Evolutionary conservation across 2,888 invertebrate species (phyloP), one percentile per base, ranked within the genome.

Genomic region (Allacma fusca): DNA sequence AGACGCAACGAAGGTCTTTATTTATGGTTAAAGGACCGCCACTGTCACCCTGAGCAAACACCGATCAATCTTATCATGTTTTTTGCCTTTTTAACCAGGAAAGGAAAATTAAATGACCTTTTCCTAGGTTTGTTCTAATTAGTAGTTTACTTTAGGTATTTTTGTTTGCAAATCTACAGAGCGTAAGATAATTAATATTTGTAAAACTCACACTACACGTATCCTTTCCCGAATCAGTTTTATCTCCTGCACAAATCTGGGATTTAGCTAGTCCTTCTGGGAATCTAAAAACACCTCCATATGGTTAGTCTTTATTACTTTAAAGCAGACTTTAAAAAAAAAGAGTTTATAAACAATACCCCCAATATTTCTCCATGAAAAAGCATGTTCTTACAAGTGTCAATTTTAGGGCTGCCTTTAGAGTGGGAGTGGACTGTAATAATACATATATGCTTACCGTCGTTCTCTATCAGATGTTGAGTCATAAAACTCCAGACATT

Each of bases 161-260:
- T 50, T 50, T n/a, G n/a, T n/a, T n/a, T n/a, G n/a, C n/a, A n/a
- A n/a, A n/a, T n/a, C n/a, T n/a, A n/a, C n/a, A n/a, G n/a, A n/a
- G n/a, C n/a, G n/a, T n/a, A n/a, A 50, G 16, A 50, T 50, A 34
- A 34, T 12, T 50, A 16, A 50, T 34, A 9, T 34, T 34, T 9
- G 2, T 5, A 50, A 2, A 12, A 44, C 68, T 67, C 73, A 80
- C 78, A 24, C 79, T 79, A 62, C 80, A 80, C 5, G 80, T 80
- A 26, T 80, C 80, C 67, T 79, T 79, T 13, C 74, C 76, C 9
- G 79, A 76, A 28, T 74, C 67, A 26, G 73, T 74, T 67, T 65
- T 75, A 64, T 80, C 80, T 43, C 79, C 79, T 40, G 80, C 79
- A 70, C 80, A 80, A 1, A 80, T n/a, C 73, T 80, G 80, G 2